Base-by-base conservation (phyloP, 2,888 invertebrate genomes). In the Pantelozetes paolii region DNA sequence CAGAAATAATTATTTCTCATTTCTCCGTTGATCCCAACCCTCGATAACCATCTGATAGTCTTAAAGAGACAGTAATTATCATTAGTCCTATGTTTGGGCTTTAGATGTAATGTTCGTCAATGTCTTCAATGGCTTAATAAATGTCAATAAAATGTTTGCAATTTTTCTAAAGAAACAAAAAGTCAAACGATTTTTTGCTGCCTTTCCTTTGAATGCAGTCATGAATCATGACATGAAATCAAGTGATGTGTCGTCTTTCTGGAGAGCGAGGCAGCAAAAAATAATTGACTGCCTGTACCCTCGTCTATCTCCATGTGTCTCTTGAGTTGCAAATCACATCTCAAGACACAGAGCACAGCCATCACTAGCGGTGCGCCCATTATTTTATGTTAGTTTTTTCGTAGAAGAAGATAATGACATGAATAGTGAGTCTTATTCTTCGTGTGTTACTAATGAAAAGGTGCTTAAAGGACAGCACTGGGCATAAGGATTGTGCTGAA, bases 341-440 rank as follows among this genome's bases (percentile, higher is more conserved):
- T 26, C 23, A 1, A 23, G 54, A 3, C 54, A n/a, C 9, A 1
- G 26, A 26, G 54, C 5, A 50, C 50, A 2, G 50, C 1, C 50
- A 50, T 20, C 18, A 54, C 23, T 15, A 54, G 54, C 8, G 26
- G 26, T 2, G 26, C 18, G 26, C 9, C 23, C 54, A 54, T 54
- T 54, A 54, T 54, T 54, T 54, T 54, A 54, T 54, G 54, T 54
- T 54, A 54, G 54, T 54, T 54, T 54, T 54, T 54, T 26, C 54
- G 23, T 9, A 26, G 54, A 54, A 54, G 23, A 26, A 54, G 54
- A 54, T 54, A 54, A 54, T 54, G 54, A 54, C 54, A 54, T 26
- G 26, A 54, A n/a, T n/a, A n/a, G n/a, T n/a, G n/a, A 50, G 50
- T 50, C 54, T 26, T 20, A 18, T 11, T 50, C 50, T 50, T 45